phyloP scores from a whole-genome alignment of 2,113 vertebrate species.

The Catagonus wagneri region DNA sequence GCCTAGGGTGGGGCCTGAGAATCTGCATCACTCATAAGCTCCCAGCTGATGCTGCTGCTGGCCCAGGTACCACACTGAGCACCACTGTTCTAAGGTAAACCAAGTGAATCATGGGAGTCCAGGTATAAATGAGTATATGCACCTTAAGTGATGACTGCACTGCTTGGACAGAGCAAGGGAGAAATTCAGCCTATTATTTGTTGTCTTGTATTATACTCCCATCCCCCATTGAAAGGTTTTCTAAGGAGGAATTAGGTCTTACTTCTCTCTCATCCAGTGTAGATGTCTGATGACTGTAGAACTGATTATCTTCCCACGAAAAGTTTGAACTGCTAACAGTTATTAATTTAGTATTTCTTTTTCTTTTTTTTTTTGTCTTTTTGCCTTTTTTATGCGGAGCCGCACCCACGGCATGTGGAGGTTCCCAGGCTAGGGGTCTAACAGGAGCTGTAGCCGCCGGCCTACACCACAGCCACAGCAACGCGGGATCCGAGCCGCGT shows the following conservation, averaged over 20 bases:
- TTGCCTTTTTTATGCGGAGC: no score
- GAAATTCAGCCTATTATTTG: background rate
- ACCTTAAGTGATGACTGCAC: background rate
- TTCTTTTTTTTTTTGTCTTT: no score
- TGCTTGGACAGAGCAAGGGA: background rate
- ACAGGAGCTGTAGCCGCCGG: no score
- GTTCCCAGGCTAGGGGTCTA: no score
- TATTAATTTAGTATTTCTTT: slow-evolving; percentile 15
- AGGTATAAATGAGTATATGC: background rate
- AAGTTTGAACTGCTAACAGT: background rate
- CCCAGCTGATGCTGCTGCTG: background rate
- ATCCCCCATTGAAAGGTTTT: background rate
- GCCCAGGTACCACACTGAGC: background rate
- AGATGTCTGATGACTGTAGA: background rate
- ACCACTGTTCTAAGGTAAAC: background rate
- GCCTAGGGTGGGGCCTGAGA: background rate
- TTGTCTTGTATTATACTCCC: background rate
- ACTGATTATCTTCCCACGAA: background rate
- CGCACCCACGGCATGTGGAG: no score
- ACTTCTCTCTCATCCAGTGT: background rate
- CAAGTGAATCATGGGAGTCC: background rate
- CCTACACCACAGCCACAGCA: no score
- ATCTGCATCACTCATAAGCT: background rate
- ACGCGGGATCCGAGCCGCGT: no score
- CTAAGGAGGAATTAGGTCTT: background rate